Percentiles rank a stretch among this genome's conserved stretches.
phyloP scores from a whole-genome alignment of 1,140 invertebrate species.

The Acyrthosiphon pisum region DNA sequence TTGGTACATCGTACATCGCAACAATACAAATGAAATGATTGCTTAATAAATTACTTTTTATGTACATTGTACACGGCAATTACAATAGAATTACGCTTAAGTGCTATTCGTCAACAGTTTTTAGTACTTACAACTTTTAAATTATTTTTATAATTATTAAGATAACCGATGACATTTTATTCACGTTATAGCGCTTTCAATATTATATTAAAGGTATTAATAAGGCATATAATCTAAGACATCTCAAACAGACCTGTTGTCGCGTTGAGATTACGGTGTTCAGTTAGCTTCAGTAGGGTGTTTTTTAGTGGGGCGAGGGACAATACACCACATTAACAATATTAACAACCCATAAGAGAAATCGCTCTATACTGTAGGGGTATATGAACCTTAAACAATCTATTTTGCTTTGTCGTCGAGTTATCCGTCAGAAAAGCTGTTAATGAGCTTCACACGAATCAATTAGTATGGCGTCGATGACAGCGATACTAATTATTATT shows the following conservation, averaged over 20 bases:
- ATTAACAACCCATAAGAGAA: background rate
- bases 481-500: background rate
- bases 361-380: background rate
- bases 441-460: slow-evolving; percentile 8
- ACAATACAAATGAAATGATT: background rate
- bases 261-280: background rate
- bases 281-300: background rate
- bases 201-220: too few species aligned
- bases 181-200: background rate
- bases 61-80: background rate
- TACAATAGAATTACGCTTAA: background rate
- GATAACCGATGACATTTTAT: background rate
- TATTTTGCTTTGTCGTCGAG: background rate
- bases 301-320: background rate
- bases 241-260: background rate
- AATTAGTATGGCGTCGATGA: background rate
- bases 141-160: background rate
- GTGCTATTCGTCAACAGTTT: background rate
- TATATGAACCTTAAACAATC: background rate
- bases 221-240: background rate
- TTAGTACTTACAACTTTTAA: background rate
- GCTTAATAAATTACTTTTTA: background rate
- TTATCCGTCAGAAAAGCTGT: background rate
- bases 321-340: background rate
- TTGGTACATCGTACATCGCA: background rate